These are phyloP conservation scores for Sylvia atricapilla DNA, from an alignment of 2,113 vertebrate species.

Conservation along the genomic window DNA sequence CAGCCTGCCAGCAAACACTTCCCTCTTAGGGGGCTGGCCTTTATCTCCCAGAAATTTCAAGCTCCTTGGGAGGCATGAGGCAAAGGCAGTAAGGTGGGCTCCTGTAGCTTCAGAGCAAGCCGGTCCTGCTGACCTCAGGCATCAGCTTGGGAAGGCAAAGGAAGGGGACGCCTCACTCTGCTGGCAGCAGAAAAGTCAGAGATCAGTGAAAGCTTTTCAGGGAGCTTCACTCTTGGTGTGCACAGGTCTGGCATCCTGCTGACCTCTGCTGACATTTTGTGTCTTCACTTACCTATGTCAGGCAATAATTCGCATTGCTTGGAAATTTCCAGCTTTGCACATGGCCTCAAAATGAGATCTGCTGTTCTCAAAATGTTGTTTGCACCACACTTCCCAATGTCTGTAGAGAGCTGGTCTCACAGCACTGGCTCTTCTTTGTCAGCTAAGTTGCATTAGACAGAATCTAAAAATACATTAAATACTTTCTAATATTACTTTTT, in stretches of 20 bases:
- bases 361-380: neutral
- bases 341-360: neutral
- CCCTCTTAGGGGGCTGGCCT: neutral
- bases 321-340: neutral
- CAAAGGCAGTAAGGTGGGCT: neutral
- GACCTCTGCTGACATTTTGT: neutral
- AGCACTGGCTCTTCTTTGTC: neutral
- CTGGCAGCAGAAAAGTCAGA: neutral
- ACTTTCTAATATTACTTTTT: conserved; percentile 41
- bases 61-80: neutral
- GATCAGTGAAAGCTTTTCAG: neutral
- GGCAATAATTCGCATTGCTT: neutral
- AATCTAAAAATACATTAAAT: conserved; percentile 53
- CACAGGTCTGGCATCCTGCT: neutral
- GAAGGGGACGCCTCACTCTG: neutral
- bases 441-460: conserved; percentile 20
- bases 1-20: neutral
- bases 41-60: neutral
- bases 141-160: neutral
- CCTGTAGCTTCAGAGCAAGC: neutral
- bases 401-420: neutral
- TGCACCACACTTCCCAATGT: neutral
- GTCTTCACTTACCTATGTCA: neutral
- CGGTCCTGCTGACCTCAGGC: neutral
- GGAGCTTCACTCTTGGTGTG: neutral